Conservation (phyloP, 1,140 invertebrate genomes). For the Drosophila insularis region DNA sequence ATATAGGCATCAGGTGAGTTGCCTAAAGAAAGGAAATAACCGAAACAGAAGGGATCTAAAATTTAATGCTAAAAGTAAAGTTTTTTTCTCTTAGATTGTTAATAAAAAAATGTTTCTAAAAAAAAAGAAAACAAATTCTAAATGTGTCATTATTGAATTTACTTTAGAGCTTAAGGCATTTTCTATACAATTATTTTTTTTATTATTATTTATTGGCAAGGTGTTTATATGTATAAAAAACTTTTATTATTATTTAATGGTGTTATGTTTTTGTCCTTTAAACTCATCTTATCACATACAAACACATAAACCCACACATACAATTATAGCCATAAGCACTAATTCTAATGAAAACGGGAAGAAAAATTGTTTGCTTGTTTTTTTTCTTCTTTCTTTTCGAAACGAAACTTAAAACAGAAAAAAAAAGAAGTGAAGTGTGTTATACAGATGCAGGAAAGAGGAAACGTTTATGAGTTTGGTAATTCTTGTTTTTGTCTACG, state of each 20-base stretch:
- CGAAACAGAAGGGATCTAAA: not conserved
- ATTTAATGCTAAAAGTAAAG: not conserved
- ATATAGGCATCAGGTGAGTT: conserved; percentile 52
- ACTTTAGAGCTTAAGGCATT: conserved; percentile 58
- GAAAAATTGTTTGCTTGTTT: conserved; percentile 69
- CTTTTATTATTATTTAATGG: conserved; percentile 55
- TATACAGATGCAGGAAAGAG: conserved; percentile 12
- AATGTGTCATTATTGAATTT: conserved; percentile 77
- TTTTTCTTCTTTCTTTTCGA: conserved; percentile 10
- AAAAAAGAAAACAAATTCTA: conserved; percentile 64
- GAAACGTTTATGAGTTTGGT: conserved; percentile 55
- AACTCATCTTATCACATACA: conserved; percentile 40
- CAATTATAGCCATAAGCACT: conserved; percentile 34
- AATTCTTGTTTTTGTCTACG: conserved; percentile 24
- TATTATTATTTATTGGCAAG: conserved; percentile 23
- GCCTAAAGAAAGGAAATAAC: too few relatives aligned
- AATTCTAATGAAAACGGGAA: conserved; percentile 15
- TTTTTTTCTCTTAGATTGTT: conserved; percentile 30
- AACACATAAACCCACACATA: conserved; percentile 32
- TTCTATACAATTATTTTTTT: conserved; percentile 44
- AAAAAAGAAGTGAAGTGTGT: not conserved
- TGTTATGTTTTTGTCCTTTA: conserved; percentile 63
- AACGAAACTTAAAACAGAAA: conserved; percentile 24
- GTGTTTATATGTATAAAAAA: not conserved
- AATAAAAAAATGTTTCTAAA: conserved; percentile 71